phyloP scores from a whole-genome alignment of 2,888 invertebrate species.

The Zygaena filipendulae region DNA sequence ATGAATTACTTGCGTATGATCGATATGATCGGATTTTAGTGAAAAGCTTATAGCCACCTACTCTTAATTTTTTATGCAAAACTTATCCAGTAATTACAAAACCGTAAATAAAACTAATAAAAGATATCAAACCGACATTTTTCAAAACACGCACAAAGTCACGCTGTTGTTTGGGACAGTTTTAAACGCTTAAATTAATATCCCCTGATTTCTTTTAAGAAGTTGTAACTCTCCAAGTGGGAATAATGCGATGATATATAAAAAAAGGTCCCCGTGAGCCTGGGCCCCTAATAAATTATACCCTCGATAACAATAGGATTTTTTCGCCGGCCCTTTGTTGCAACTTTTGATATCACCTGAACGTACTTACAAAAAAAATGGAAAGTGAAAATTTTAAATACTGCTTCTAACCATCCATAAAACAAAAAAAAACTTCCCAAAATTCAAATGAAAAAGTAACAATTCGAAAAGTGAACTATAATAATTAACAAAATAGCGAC shows the following conservation, averaged over 20 bases:
- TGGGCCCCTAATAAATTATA: conserved; percentile 66
- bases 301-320: conserved; percentile 70
- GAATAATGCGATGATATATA: conserved; percentile 70
- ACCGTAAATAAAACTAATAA: too few relatives aligned
- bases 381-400: too few relatives aligned
- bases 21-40: too few relatives aligned
- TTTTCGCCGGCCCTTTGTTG: conserved; percentile 63
- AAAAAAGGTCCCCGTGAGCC: conserved; percentile 65
- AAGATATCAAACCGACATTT: conserved; percentile 31
- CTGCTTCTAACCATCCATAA: conserved; percentile 1
- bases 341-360: conserved; percentile 69
- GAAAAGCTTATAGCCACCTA: too few relatives aligned
- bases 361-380: conserved; percentile 28
- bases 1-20: too few relatives aligned
- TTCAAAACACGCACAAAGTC: conserved; percentile 53
- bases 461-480: conserved; percentile 30
- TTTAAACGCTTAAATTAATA: conserved; percentile 65
- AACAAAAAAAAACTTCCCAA: conserved; percentile 1
- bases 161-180: conserved; percentile 54
- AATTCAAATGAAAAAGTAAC: neutral
- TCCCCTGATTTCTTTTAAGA: conserved; percentile 66
- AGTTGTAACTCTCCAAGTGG: conserved; percentile 66
- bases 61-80: too few relatives aligned
- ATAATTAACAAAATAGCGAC: conserved; percentile 37
- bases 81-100: too few relatives aligned